These are phyloP conservation scores for Nasua narica DNA, from an alignment of 2,797 vertebrate genomes.

Conservation along the genomic window DNA sequence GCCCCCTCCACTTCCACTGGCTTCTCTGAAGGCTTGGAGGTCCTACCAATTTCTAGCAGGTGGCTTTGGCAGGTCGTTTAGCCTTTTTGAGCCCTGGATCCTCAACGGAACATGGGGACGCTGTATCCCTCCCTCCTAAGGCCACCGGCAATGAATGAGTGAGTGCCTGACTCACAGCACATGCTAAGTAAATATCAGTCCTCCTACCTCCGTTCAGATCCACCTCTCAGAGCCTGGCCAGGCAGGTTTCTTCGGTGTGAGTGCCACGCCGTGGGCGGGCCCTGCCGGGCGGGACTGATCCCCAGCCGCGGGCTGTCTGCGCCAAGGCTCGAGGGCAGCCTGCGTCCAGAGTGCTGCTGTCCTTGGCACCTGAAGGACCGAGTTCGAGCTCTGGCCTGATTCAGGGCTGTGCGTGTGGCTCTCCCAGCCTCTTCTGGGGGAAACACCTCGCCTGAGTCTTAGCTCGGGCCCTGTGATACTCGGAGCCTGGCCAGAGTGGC, in stretches of 20 bases:
- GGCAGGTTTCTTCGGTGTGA: background rate
- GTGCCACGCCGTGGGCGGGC: background rate
- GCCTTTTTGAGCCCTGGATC: background rate
- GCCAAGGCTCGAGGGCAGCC: fast-evolving
- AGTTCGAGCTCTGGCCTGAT: background rate
- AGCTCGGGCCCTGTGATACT: background rate
- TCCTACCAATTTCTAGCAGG: background rate
- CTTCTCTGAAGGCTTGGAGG: background rate
- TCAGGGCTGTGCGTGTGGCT: background rate
- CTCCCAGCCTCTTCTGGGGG: background rate
- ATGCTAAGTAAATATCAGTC: background rate
- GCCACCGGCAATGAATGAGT: background rate
- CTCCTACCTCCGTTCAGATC: background rate
- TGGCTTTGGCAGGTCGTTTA: background rate
- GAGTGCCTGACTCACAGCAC: background rate
- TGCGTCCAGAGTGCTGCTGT: background rate
- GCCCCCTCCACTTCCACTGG: background rate
- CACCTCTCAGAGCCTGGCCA: background rate
- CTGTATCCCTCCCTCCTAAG: background rate
- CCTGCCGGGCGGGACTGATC: background rate
- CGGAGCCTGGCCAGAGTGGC: background rate
- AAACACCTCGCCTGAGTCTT: background rate
- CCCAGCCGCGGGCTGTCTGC: no score
- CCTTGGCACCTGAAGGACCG: background rate
- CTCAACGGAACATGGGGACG: background rate